Evolutionary conservation across 2,113 vertebrate species (phyloP), one percentile per base, ranked within the genome.

Genomic region (Zosterops hypoxanthus): DNA sequence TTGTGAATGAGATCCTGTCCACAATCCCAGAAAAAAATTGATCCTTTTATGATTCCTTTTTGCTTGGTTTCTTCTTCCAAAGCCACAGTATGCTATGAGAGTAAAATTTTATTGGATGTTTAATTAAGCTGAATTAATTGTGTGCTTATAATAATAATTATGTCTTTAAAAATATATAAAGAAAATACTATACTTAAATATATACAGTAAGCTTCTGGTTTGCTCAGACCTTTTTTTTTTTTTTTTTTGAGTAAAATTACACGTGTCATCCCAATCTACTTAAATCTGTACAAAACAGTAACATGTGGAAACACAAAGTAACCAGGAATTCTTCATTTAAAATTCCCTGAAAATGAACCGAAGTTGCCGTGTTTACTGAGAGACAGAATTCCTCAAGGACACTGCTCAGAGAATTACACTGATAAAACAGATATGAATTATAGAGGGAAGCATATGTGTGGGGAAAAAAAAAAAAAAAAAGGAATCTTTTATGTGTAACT

Each of bases 341-440:
- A 88, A 69, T 71, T 76, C 69, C 61, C 47, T 82, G 39, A 85
- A 85, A 87, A 68, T n/a, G 50, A 87, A 77, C 83, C 6, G 25
- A 50, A 69, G 18, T n/a, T 47, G 65, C 83, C 41, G 7, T 59
- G 46, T 94, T 96, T 95, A 82, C 88, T 20, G 53, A 95, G 84
- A 94, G 63, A 65, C 9, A n/a, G 44, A 93, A 71, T 94, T 94
- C 96, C 95, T 96, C 81, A 87, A 95, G 93, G 95, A 98, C 93
- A 92, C 8, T 46, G 87, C 61, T 92, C 64, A 89, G 96, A 95
- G 96, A 96, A 97, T 96, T 95, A 96, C 94, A 95, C 94, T 88
- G 96, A 93, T 97, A 97, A 97, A 97, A 90, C 16, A 95, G 96
- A 88, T 93, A 96, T 92, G 95, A 97, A 97, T 98, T 97, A 97